A percentile compares a stretch with the other conserved stretches of the same genome.
These are phyloP conservation scores for Caenorhabditis virilis DNA, from an alignment of 2,888 invertebrate genomes.

Conservation along the genomic window DNA sequence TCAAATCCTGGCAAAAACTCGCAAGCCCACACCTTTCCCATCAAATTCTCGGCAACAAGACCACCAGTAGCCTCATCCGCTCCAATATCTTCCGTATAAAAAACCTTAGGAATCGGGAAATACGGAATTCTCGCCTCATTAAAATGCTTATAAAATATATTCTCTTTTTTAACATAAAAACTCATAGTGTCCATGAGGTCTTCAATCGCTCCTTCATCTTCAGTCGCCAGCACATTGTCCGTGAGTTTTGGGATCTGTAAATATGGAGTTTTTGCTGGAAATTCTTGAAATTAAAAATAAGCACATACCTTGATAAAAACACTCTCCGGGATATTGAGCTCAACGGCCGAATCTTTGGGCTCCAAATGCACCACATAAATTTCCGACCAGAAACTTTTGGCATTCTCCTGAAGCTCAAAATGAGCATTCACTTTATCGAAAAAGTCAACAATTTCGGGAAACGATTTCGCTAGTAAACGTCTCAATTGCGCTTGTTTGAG, in stretches of 20 bases:
- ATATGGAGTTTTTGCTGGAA: too few relatives aligned
- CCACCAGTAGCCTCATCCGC: background rate
- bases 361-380: background rate
- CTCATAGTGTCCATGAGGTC: background rate
- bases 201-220: background rate
- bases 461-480: conserved; percentile 16
- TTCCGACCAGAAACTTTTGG: conserved; percentile 9
- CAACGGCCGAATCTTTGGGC: background rate
- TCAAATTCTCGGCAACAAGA: background rate
- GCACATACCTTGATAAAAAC: background rate
- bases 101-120: background rate
- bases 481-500: conserved; percentile 10
- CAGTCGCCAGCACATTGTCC: background rate
- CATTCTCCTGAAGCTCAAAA: conserved; percentile 18
- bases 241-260: conserved; percentile 1
- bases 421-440: conserved; percentile 7
- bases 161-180: conserved; percentile 1
- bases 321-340: background rate
- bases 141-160: background rate
- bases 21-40: background rate
- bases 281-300: too few relatives aligned
- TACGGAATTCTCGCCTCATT: background rate
- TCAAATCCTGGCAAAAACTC: background rate
- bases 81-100: background rate
- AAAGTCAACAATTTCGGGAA: conserved; percentile 17